Evolutionary conservation across 2,113 vertebrate genomes (phyloP), one percentile per base, ranked within the genome.

Genomic region (Colius striatus): DNA sequence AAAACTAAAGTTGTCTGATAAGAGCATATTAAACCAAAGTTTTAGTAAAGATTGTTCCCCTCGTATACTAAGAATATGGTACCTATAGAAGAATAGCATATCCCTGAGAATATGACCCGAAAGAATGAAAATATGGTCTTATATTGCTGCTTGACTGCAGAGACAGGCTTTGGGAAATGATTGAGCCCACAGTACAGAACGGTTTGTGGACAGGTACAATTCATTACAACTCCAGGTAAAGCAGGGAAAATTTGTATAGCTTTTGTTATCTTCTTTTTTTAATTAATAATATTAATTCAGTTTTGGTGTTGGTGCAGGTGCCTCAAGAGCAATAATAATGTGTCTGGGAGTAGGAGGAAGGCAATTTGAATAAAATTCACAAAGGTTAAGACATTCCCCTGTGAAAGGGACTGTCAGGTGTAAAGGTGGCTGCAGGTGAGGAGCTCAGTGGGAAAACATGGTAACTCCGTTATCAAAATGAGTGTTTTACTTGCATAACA

Each of bases 11-110:
- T 62, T 41, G 55, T 77, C 79, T 86, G 77, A 36, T 95, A 70
- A 93, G 94, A 61, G 63, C 36, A 63, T 85, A 55, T 25, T 55
- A 89, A 60, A 96, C 65, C 50, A 18, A 86, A 92, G 73, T 47
- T 62, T 90, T 88, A 91, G n/a, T 88, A 78, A 96, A 77, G 72
- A 55, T 89, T 94, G 22, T 93, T 95, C 68, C 43, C 79, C 41
- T 89, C 50, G 48, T 72, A 65, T 25, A 36, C 8, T 66, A 67
- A 65, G 87, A 91, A 34, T 34, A n/a, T 3, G 19, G 16, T 85
- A 95, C 23, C 27, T 76, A 9, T 25, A 93, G 43, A 87, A 66
- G 61, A 82, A 51, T 45, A 54, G 5, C 61, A 34, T 58, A 84
- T 13, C 30, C 77, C 45, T 75, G 50, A 63, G 29, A 77, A 73